Evolutionary conservation across 1,140 invertebrate species (phyloP).

Genomic region (Meloidogyne floridensis): DNA sequence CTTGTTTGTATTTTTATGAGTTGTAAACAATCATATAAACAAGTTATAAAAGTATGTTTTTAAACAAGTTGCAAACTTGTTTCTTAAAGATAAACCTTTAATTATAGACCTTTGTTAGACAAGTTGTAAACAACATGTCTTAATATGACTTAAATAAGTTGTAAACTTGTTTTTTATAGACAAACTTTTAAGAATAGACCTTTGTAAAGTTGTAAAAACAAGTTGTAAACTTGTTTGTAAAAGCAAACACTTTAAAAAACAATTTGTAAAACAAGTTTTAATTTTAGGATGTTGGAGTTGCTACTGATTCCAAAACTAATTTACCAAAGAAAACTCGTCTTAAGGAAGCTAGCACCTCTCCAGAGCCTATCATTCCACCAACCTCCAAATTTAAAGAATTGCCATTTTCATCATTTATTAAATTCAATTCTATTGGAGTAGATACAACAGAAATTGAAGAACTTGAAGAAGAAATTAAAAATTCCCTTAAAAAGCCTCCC

Average conservation of each 20-base stretch:
- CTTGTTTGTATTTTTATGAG: too few species aligned
- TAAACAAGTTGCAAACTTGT: too few species aligned
- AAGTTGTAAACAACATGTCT: background rate
- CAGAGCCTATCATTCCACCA: background rate
- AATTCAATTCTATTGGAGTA: constrained; percentile 18
- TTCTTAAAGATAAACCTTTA: too few species aligned
- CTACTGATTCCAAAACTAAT: background rate
- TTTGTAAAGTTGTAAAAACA: background rate
- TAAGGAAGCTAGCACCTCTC: constrained; percentile 16
- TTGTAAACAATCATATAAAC: background rate
- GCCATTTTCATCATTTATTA: background rate
- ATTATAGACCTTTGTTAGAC: too few species aligned
- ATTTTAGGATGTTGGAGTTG: constrained; percentile 26
- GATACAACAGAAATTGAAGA: constrained; percentile 18
- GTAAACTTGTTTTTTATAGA: too few species aligned
- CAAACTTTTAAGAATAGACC: background rate
- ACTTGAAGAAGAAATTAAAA: constrained; percentile 1
- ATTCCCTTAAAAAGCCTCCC: constrained; percentile 7
- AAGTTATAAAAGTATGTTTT: too few species aligned
- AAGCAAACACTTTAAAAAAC: too few species aligned
- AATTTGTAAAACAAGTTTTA: background rate
- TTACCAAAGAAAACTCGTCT: background rate
- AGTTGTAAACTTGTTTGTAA: too few species aligned
- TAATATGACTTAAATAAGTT: background rate
- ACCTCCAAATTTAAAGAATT: background rate